Base-by-base conservation (phyloP, 1,140 invertebrate genomes). In the Spodoptera frugiperda region DNA sequence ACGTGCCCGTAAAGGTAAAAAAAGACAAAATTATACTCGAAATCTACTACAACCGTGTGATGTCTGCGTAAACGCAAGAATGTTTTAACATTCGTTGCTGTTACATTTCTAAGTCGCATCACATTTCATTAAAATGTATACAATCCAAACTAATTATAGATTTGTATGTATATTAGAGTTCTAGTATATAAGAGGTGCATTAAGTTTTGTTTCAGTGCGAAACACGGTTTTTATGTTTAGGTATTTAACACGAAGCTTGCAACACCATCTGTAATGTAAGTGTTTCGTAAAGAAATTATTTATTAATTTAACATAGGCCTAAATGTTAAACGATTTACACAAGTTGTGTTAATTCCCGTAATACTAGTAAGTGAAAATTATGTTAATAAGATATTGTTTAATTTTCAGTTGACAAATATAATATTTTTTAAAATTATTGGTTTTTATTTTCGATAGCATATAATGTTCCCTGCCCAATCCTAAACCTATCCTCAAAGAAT, bases 351-450 rank as follows among this genome's bases (percentile, higher is more conserved):
- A 86, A 85, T 87, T 89, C 82, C 83, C 78, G 84, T 87, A 90
- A 77, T 91, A 89, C 82, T 81, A 84, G 76, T 91, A 91, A 87
- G 86, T 83, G 78, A 89, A 89, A 89, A 65, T 44, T 63, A 65
- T 65, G 59, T 75, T 63, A 53, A 63, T 75, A 65, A 75, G 84
- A 91, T 88, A 90, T 91, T 93, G 87, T 93, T 93, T 92, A 90
- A 89, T 91, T 85, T 91, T 90, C 89, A 90, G 90, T 93, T 93
- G 92, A 93, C 91, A 93, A 93, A 93, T 92, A 92, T 91, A 89
- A 87, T 91, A 90, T 91, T 92, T 93, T 92, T 89, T 87, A 87
- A 82, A 87, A 80, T 72, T 59, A 68, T 77, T 73, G 63, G 83
- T 81, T 89, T 85, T 78, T 87, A 84, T 80, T 49, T 63, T 46